Conservation (phyloP, 92 coral and sea anemone genomes). For the Epizoanthus scotinus region DNA sequence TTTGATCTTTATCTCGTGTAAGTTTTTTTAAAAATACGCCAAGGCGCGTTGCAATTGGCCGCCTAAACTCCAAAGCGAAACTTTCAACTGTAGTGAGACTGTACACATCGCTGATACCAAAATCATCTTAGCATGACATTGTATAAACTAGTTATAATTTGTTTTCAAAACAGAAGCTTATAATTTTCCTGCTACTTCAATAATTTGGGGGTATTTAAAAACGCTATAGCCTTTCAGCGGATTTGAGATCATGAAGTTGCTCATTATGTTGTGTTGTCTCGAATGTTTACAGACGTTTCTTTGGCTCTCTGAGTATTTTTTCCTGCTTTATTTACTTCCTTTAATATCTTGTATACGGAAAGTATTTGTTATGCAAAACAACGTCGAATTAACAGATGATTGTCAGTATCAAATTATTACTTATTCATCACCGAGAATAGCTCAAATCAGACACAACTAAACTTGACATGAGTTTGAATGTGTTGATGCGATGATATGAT, state of each 20-base stretch:
- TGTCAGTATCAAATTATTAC: not conserved
- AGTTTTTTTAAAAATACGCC: too few species aligned
- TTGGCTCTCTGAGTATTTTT: conserved; percentile 14
- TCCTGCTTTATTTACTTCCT: not conserved
- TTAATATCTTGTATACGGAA: not conserved
- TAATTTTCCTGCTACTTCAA: conserved; percentile 17
- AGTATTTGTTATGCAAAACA: conserved; percentile 38
- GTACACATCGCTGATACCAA: not conserved
- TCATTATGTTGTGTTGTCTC: not conserved
- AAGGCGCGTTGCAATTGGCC: not conserved
- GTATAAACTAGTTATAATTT: not conserved
- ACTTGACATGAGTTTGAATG: too few species aligned
- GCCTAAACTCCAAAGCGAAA: not conserved
- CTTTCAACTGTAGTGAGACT: not conserved
- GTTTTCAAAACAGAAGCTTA: conserved; percentile 6
- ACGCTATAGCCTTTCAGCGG: not conserved
- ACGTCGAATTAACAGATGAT: not conserved
- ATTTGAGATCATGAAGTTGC: not conserved
- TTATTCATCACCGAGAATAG: not conserved
- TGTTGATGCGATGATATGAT: not conserved
- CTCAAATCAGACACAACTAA: conserved; percentile 3
- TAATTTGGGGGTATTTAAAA: not conserved
- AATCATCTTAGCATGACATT: not conserved
- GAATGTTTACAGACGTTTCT: not conserved
- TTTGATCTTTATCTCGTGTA: too few species aligned